Evolutionary conservation across 1,140 invertebrate species (phyloP), one percentile per base, ranked within the genome.

Genomic region (Octopus bimaculoides): DNA sequence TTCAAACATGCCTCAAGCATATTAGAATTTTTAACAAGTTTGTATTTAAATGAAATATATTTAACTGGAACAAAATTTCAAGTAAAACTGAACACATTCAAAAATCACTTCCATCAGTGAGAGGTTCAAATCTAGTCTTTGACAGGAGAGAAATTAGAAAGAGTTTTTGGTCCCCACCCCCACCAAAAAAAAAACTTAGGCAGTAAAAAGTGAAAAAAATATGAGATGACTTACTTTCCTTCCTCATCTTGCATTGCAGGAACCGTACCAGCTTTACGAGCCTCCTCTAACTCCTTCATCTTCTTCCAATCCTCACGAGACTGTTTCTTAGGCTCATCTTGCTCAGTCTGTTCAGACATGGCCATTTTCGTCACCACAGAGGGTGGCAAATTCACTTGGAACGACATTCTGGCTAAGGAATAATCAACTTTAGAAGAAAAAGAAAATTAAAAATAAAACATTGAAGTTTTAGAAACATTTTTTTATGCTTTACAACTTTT

Each of bases 171-270:
- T 41, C 26, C 26, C 26, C 26, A 41, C 26, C 26, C 26, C 3
- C 26, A 41, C 26, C 26, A 41, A 41, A 41, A 61, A 61, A n/a
- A 7, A 61, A 61, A 61, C 4, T 61, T 9, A 12, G 56, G 56
- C 1, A 61, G 17, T 12, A 61, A 61, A 12, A 61, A 61, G 9
- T 17, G 9, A 9, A 61, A 61, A 61, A 61, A 61, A 9, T n/a
- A 61, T 1, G 17, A 12, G 56, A 20, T 75, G 20, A 86, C 90
- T 85, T 87, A 91, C 89, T 92, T 92, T 84, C 97, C 98, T 90
- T 98, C 96, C 91, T 99, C 97, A 90, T 99, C 98, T 5, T 99
- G 96, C 86, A 97, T 97, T 80, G 98, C 98, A 41, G 98, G 98
- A 4, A 96, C 98, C 86, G 96, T 98, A 88, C 98, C 98, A 82